Evolutionary conservation across 2,888 invertebrate species (phyloP), one percentile per base, ranked within the genome.

Genomic region (Spisula solida): DNA sequence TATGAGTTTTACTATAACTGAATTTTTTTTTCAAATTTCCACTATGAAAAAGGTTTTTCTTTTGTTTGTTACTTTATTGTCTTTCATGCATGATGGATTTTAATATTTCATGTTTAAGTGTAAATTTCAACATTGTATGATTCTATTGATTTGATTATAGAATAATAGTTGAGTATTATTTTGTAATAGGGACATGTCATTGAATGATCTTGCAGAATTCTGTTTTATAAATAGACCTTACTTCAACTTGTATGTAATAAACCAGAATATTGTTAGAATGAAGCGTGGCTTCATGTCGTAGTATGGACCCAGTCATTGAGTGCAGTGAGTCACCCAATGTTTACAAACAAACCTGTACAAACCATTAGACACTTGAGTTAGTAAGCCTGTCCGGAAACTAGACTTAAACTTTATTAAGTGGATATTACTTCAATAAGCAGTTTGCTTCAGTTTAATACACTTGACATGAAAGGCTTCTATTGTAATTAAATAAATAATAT

Each of bases 241-340:
- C 75, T 75, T 75, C 75, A 75, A 75, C 75, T 8, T 41, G n/a
- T 66, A 41, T 66, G 25, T 66, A 66, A 25, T 66, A 66, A 66
- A 66, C 8, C n/a, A 66, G 60, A 66, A 66, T 66, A 66, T 66
- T 10, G n/a, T 66, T 75, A 34, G 31, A 31, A 12, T 75, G 31
- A 75, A 75, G 31, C 5, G 18, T 31, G 31, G 8, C 25, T 25
- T 60, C 60, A n/a, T 25, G n/a, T 41, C 25, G 29, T 34, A 75
- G 75, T 34, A 75, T 6, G 1, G 34, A 16, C 16, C 16, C 31
- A 31, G 75, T 75, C 75, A 75, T 75, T 75, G 75, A 75, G 75
- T 75, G 31, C 75, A 31, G 16, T 75, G 34, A 34, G 18, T 75
- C 31, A 75, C 31, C n/a, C 34, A 34, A 34, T 75, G 75, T 75